Percentiles rank a stretch among this genome's conserved stretches.
Conservation (phyloP, 1,140 invertebrate species). For the Agrypnia vestita region DNA sequence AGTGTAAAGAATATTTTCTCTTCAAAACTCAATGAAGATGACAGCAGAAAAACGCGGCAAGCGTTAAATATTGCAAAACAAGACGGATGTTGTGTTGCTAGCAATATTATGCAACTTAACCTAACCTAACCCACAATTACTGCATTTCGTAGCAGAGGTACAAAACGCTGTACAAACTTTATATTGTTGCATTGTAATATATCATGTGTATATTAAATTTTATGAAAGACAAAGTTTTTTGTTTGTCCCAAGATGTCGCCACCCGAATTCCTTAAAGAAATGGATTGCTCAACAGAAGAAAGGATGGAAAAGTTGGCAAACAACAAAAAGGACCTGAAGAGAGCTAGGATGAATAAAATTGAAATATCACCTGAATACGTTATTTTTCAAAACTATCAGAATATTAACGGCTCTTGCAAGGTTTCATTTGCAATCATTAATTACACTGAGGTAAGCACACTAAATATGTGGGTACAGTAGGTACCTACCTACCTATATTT, state of each 20-base stretch:
- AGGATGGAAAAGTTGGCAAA: conserved; percentile 13
- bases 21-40: no score
- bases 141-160: no score
- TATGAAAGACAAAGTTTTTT: background rate
- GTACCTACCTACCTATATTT: no score
- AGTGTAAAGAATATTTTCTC: no score
- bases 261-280: conserved; percentile 27
- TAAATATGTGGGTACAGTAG: no score
- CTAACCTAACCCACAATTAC: no score
- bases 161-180: background rate
- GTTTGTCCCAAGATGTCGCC: conserved; percentile 8
- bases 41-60: no score
- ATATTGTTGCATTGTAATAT: background rate
- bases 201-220: background rate
- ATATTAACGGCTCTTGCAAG: background rate
- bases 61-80: no score
- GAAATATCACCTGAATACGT: conserved; percentile 27
- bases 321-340: conserved; percentile 22
- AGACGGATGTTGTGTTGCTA: no score
- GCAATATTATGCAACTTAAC: no score
- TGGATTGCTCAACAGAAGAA: conserved; percentile 14
- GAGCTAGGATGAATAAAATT: conserved; percentile 13
- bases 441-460: conserved; percentile 14
- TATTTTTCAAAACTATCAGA: conserved; percentile 44
- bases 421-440: conserved; percentile 24